Evolutionary conservation across 2,888 invertebrate genomes (phyloP), one percentile per base, ranked within the genome.

Genomic region (Dioctria linearis): DNA sequence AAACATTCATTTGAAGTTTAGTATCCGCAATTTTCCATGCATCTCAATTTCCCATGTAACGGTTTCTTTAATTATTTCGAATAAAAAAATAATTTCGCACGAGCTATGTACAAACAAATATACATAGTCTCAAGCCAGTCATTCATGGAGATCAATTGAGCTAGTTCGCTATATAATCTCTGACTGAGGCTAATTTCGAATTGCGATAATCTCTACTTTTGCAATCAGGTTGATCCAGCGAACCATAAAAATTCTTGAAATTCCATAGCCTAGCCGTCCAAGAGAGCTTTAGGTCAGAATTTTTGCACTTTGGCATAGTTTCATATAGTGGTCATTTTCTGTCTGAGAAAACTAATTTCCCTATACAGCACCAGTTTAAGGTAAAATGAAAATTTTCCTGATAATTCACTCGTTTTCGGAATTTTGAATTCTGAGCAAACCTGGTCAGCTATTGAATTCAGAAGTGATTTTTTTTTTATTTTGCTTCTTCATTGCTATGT

Each of bases 181-280:
- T 11, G 11, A 8, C 61, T 37, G 5, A 39, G 39, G 25, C 6
- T 61, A 25, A 25, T 5, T 61, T 6, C 25, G 25, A 11, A 51
- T 65, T 51, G 49, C 69, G 49, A 51, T 51, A n/a, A 54, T 54
- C 54, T 11, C 6, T 54, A 54, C 49, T 46, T 46, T 39, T 51
- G 51, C 37, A 69, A 69, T 69, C 69, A 51, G 49, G 25, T 69
- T 69, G 51, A 39, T 69, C 69, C 69, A 69, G 51, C 37, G 49
- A 69, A 69, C 69, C 49, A 69, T 69, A 51, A 69, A 69, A 69
- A 69, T 69, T 13, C 37, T 51, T 69, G 11, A 39, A 51, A 69
- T 69, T 69, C 69, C 69, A 25, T 25, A 25, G 25, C 0, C 25
- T 25, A 49, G 69, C 0, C 69, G 51, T 37, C 49, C 69, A 69